These are phyloP conservation scores for Chelonus formosanus DNA, from an alignment of 2,888 invertebrate species.

Conservation along the genomic window DNA sequence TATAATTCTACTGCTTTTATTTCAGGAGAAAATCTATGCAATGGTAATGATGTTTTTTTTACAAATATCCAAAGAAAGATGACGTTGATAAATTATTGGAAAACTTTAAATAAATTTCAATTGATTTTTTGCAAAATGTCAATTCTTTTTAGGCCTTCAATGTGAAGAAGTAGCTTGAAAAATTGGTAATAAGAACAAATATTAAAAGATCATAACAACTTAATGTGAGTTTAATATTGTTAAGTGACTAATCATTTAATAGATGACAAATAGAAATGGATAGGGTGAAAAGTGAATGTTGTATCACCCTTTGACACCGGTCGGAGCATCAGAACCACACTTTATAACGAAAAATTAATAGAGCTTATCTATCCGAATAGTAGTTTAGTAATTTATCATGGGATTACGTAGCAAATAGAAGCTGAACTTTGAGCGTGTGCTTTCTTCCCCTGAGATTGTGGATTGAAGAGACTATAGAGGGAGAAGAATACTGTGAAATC, in stretches of 20 bases:
- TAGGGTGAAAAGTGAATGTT: conserved; percentile 26
- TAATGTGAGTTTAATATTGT: not conserved
- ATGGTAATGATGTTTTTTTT: no score
- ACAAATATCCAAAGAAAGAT: no score
- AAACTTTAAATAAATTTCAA: no score
- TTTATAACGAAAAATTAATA: conserved; percentile 65
- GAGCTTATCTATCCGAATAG: conserved; percentile 56
- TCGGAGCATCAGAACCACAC: conserved; percentile 23
- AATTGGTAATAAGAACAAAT: no score
- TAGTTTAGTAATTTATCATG: conserved; percentile 62
- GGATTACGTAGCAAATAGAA: conserved; percentile 63
- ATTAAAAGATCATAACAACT: not conserved
- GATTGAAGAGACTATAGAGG: conserved; percentile 16
- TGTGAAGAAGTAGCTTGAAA: no score
- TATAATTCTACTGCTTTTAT: no score
- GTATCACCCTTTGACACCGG: conserved; percentile 12
- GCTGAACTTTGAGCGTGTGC: conserved; percentile 30
- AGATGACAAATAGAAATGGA: not conserved
- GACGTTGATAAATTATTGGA: no score
- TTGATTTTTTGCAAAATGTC: no score
- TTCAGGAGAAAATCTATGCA: no score
- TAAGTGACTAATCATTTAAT: conserved; percentile 8
- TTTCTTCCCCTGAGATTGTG: conserved; percentile 22
- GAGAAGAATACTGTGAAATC: conserved; percentile 38
- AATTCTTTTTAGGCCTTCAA: no score